Percentiles rank a stretch among this genome's conserved stretches.
Conservation (phyloP, 2,888 invertebrate genomes). For the Griposia aprilina region DNA sequence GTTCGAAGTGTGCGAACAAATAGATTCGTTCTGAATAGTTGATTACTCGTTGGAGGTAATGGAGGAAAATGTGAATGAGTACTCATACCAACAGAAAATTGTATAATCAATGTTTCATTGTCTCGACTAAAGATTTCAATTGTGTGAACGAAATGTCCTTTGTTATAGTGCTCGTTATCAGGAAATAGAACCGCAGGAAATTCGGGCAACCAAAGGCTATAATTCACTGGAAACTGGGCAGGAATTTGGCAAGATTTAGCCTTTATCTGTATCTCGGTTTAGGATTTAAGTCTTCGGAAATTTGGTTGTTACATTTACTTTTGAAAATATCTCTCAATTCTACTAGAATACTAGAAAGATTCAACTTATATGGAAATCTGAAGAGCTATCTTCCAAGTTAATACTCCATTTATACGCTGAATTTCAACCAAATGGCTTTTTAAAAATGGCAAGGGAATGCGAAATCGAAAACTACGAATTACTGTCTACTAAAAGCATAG, state of each 20-base stretch:
- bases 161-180: slow-evolving; percentile 34
- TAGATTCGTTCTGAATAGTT: slow-evolving; percentile 34
- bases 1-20: slow-evolving; percentile 40
- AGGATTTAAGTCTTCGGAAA: slow-evolving; percentile 36
- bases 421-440: slow-evolving; percentile 15
- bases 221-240: slow-evolving; percentile 43
- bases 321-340: slow-evolving; percentile 22
- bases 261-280: slow-evolving; percentile 39
- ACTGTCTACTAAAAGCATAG: slow-evolving; percentile 44
- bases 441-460: slow-evolving; percentile 5
- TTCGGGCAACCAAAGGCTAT: slow-evolving; percentile 35
- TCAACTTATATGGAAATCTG: slow-evolving; percentile 9
- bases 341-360: not conserved
- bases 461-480: slow-evolving; percentile 18
- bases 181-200: slow-evolving; percentile 31
- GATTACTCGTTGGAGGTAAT: slow-evolving; percentile 23
- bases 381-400: slow-evolving; percentile 10
- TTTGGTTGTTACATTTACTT: slow-evolving; percentile 29
- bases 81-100: slow-evolving; percentile 12
- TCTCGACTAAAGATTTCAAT: slow-evolving; percentile 27
- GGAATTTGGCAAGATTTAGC: slow-evolving; percentile 52
- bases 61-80: slow-evolving; percentile 31
- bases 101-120: slow-evolving; percentile 32
- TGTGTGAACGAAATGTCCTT: slow-evolving; percentile 38
- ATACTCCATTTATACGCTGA: slow-evolving; percentile 12